Conservation (phyloP, 2,797 vertebrate species). For the Kryptopterus vitreolus region DNA sequence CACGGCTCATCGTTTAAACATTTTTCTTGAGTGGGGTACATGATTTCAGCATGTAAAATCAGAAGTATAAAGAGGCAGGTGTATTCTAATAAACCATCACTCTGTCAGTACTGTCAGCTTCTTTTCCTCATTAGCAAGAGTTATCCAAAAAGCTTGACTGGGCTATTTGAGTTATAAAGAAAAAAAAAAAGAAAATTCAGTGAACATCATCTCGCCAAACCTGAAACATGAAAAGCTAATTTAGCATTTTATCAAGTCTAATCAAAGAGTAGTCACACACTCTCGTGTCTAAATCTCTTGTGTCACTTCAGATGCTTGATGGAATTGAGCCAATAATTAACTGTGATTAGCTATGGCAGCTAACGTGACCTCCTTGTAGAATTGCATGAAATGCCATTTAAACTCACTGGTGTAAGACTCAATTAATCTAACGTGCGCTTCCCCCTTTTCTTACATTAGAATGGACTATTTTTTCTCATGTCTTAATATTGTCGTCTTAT, state of each 20-base stretch:
- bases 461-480: neutral
- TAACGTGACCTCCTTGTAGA: constrained; percentile 69
- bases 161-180: constrained; percentile 53
- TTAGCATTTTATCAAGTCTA: constrained; percentile 46
- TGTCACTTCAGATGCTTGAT: constrained; percentile 69
- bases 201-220: constrained; percentile 1
- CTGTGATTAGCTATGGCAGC: constrained; percentile 73
- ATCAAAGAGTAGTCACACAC: constrained; percentile 47
- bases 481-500: constrained; percentile 15
- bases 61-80: constrained; percentile 65
- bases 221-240: constrained; percentile 43
- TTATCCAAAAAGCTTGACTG: constrained; percentile 60
- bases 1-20: neutral
- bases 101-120: constrained; percentile 60
- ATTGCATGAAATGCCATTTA: constrained; percentile 72
- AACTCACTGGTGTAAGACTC: constrained; percentile 63
- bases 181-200: constrained; percentile 46
- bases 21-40: constrained; percentile 36
- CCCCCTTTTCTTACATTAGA: constrained; percentile 47
- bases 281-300: constrained; percentile 53
- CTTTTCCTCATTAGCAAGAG: constrained; percentile 54
- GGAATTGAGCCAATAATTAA: constrained; percentile 74
- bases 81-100: constrained; percentile 68
- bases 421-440: constrained; percentile 60
- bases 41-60: constrained; percentile 57